These are phyloP conservation scores for Drosophila ezoana DNA, from an alignment of 2,888 invertebrate species.

Conservation along the genomic window DNA sequence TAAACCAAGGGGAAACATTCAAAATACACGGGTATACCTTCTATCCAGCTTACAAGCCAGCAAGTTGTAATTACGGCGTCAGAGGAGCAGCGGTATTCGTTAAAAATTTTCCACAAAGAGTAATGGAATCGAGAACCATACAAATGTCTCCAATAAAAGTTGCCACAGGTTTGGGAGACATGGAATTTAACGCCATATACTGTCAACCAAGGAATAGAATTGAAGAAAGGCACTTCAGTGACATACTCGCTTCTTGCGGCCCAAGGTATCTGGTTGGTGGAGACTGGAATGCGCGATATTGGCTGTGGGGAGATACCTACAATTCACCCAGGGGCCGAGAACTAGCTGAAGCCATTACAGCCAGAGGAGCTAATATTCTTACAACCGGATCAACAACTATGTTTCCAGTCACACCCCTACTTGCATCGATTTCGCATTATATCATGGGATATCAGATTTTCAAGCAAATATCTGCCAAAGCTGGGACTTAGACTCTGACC, in stretches of 20 bases:
- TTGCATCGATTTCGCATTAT: no score
- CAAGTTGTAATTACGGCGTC: not conserved
- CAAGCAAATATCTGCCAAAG: not conserved
- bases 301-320: no score
- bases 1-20: not conserved
- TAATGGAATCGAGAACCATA: conserved; percentile 1
- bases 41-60: not conserved
- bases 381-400: no score
- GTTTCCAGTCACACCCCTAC: no score
- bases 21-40: no score
- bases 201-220: not conserved
- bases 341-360: no score
- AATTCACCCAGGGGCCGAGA: not conserved
- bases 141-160: no score
- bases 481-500: conserved; percentile 30
- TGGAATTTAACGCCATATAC: no score
- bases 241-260: not conserved
- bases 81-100: conserved; percentile 13
- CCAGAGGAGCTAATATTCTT: no score
- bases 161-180: no score
- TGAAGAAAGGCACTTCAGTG: not conserved
- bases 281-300: not conserved
- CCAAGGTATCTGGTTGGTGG: not conserved
- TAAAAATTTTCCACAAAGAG: conserved; percentile 9
- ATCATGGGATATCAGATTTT: no score